These are phyloP conservation scores for Tinea trinotella DNA, from an alignment of 2,888 invertebrate species.

Conservation along the genomic window DNA sequence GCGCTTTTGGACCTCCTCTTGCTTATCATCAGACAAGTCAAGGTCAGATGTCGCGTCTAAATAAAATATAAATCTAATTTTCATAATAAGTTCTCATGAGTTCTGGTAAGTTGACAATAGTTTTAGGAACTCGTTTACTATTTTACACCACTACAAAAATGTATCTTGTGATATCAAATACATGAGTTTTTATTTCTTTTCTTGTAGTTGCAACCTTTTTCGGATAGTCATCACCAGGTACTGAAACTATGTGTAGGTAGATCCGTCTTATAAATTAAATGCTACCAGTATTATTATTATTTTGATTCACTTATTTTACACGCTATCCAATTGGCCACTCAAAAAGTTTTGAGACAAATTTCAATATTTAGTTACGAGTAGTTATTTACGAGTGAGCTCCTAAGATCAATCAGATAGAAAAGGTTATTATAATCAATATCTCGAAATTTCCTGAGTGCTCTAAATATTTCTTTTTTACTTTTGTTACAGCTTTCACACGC, in stretches of 20 bases:
- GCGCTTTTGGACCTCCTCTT: no score
- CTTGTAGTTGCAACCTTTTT: constrained; percentile 71
- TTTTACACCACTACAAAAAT: no score
- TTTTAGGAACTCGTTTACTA: no score
- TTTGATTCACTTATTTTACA: neutral
- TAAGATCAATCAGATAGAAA: no score
- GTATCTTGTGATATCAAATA: no score
- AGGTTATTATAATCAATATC: no score
- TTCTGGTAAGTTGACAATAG: no score
- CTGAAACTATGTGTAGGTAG: constrained; percentile 50
- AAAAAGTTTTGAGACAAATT: neutral
- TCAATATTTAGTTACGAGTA: no score
- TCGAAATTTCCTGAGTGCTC: constrained; percentile 1
- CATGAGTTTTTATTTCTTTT: constrained; percentile 42
- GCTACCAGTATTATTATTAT: neutral
- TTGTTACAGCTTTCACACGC: neutral
- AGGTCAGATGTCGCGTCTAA: no score
- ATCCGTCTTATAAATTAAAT: constrained; percentile 26
- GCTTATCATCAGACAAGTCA: no score
- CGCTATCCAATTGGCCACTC: neutral
- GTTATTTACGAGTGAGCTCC: no score
- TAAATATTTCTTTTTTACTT: neutral
- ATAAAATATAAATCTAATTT: neutral
- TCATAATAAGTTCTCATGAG: no score
- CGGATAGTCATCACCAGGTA: constrained; percentile 72